These are phyloP conservation scores for Idris sp. DNA, from an alignment of 1,140 invertebrate genomes.

Conservation along the genomic window DNA sequence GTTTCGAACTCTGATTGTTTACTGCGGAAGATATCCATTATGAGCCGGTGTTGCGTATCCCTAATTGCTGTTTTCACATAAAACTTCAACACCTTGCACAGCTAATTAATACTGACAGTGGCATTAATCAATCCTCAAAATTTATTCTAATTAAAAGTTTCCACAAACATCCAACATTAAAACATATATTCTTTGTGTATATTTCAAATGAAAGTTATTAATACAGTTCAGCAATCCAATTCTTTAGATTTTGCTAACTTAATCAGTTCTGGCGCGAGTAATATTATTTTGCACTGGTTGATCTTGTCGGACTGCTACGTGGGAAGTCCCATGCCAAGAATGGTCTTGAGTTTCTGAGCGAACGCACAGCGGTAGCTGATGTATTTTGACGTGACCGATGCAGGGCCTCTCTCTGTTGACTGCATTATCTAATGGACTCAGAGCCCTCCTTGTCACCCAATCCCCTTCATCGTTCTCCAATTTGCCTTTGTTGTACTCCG, in stretches of 20 bases:
- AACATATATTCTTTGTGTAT: too few species aligned
- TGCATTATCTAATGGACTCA: conserved; percentile 76
- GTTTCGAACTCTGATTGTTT: conserved; percentile 66
- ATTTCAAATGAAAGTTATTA: too few species aligned
- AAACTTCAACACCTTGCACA: conserved; percentile 23
- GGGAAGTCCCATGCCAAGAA: conserved; percentile 72
- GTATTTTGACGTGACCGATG: conserved; percentile 77
- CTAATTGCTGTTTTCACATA: conserved; percentile 24
- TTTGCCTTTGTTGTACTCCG: not conserved
- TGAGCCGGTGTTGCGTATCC: conserved; percentile 1
- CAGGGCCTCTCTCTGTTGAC: conserved; percentile 66
- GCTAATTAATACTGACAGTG: conserved; percentile 26
- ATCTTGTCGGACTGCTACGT: conserved; percentile 67
- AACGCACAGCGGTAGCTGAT: conserved; percentile 78
- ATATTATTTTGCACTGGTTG: conserved; percentile 31
- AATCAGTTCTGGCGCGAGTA: conserved; percentile 7
- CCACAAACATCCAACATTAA: too few species aligned
- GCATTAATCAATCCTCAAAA: conserved; percentile 27
- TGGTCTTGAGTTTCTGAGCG: conserved; percentile 72
- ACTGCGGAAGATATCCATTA: conserved; percentile 49
- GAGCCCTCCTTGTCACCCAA: conserved; percentile 24
- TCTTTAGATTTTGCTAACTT: not conserved
- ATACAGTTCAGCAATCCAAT: conserved; percentile 17
- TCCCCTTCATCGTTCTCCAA: conserved; percentile 26
- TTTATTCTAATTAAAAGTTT: too few species aligned